Base-by-base conservation (phyloP, 2,888 invertebrate species). In the Petrolisthes manimaculis region DNA sequence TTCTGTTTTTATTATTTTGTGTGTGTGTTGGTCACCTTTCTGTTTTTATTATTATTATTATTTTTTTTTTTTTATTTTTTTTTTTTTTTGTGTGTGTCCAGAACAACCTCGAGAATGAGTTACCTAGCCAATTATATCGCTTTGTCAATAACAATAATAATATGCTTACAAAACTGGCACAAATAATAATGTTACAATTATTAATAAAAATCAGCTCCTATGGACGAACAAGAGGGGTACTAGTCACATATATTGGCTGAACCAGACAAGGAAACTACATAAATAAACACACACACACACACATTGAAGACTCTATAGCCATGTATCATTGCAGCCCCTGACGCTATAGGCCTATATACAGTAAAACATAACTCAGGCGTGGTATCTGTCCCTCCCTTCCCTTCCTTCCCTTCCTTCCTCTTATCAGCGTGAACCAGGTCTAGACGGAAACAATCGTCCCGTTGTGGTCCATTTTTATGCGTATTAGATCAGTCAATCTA, bases 391-490 rank as follows among this genome's bases (percentile, higher is more conserved):
- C 37, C 37, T 37, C 37, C 80, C 9, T n/a, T 54, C 78, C 78
- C 37, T 37, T 2, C 80, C 9, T n/a, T 56, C 55, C 37, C 37
- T 37, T 2, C 80, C 9, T n/a, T 21, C 8, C 12, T 69, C 74
- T 55, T 55, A 55, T 67, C 71, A 55, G 21, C 55, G 18, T n/a
- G 21, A 55, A 51, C 55, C 24, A 51, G 21, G 74, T 78, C 78
- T 53, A 78, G 67, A 67, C 79, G 67, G 84, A 84, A 78, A 69
- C 84, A 84, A 78, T 79, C 51, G 79, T 78, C 79, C 84, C 84
- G 53, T 54, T 69, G 79, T 79, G 84, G 84, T 84, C 61, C 84
- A 69, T 78, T 78, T 84, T 79, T 84, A 69, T 84, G 84, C 79
- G 61, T 78, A 84, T 84, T 69, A 53, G 69, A 67, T 12, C 61